phyloP scores from a whole-genome alignment of 2,888 invertebrate species.

The Pristionchus entomophagus region DNA sequence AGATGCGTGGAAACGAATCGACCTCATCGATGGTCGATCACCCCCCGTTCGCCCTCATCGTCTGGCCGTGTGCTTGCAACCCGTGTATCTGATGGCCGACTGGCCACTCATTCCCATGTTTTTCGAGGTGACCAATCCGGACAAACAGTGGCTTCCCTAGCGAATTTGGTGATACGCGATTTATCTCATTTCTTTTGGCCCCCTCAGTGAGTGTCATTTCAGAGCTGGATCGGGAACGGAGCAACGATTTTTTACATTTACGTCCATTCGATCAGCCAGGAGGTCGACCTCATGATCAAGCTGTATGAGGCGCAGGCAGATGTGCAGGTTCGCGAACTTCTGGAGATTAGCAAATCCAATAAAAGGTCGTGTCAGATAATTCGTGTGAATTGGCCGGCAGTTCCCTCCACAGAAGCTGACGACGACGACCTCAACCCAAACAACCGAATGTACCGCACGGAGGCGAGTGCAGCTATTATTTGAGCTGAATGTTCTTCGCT shows the following conservation, averaged over 20 bases:
- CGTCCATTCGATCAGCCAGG: slow-evolving; percentile 43
- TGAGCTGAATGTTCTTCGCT: no score
- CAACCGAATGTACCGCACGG: slow-evolving; percentile 45
- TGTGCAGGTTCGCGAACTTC: background rate
- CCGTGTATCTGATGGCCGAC: no score
- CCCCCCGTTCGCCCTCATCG: no score
- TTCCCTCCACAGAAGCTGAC: background rate
- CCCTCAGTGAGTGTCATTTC: background rate
- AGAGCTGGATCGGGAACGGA: slow-evolving; percentile 39
- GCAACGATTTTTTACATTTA: slow-evolving; percentile 49
- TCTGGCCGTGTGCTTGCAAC: no score
- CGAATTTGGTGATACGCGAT: background rate
- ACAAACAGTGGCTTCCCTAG: background rate
- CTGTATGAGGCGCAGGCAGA: slow-evolving; percentile 36
- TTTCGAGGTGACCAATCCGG: slow-evolving; percentile 23
- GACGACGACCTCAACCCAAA: slow-evolving; percentile 10
- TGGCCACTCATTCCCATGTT: slow-evolving; percentile 47
- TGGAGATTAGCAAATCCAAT: background rate
- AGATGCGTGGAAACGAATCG: no score
- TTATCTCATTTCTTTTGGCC: background rate
- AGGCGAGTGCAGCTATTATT: background rate
- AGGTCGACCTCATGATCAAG: slow-evolving; percentile 40
- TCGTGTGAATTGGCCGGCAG: slow-evolving; percentile 42
- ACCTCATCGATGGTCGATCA: no score
- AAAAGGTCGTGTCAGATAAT: background rate